These are phyloP conservation scores for Gambusia affinis DNA, from an alignment of 2,113 vertebrate genomes.

Conservation along the genomic window DNA sequence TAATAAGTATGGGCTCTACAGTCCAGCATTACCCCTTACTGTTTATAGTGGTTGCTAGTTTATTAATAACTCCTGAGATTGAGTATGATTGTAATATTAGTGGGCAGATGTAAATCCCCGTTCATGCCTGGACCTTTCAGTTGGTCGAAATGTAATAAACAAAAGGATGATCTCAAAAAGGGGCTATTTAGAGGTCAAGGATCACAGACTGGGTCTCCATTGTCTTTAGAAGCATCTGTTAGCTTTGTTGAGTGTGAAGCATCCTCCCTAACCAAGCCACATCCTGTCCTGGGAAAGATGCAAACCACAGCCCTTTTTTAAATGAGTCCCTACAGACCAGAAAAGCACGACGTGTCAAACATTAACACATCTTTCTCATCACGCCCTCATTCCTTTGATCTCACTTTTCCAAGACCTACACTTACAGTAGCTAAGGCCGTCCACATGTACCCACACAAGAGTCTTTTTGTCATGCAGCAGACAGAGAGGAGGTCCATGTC, in stretches of 20 bases:
- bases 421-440: conserved; percentile 40
- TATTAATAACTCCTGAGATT: neutral
- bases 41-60: neutral
- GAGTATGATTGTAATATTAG: neutral
- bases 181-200: conserved; percentile 23
- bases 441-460: conserved; percentile 24
- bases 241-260: conserved; percentile 54
- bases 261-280: conserved; percentile 61
- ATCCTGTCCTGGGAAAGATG: conserved; percentile 61
- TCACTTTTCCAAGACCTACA: conserved; percentile 9
- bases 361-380: conserved; percentile 53
- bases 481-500: conserved; percentile 22
- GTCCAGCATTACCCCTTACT: neutral
- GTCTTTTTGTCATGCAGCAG: conserved; percentile 54
- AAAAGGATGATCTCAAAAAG: neutral
- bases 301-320: conserved; percentile 45
- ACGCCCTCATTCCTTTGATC: conserved; percentile 36
- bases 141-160: neutral
- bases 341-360: conserved; percentile 42
- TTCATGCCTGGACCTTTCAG: neutral
- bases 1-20: neutral
- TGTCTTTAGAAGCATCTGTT: conserved; percentile 38
- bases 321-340: conserved; percentile 43
- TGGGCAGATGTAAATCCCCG: neutral
- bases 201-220: conserved; percentile 21